Conservation (phyloP, 2,888 invertebrate genomes). For the Lasius fuliginosus region DNA sequence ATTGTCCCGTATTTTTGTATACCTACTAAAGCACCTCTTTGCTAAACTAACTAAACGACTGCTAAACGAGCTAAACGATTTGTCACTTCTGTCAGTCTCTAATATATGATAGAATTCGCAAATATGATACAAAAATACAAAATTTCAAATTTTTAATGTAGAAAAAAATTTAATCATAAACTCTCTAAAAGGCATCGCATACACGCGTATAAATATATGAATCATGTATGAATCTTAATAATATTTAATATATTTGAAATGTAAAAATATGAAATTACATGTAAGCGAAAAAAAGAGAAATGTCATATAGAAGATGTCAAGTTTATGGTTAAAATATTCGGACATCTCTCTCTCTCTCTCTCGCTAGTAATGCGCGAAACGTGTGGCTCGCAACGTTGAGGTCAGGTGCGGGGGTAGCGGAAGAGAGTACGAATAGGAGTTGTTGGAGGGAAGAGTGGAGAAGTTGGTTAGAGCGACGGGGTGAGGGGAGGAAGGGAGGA, state of each 20-base stretch:
- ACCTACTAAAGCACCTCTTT: neutral
- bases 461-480: neutral
- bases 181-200: neutral
- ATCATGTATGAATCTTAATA: neutral
- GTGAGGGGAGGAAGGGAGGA: slow-evolving; percentile 4
- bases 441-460: slow-evolving; percentile 50
- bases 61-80: neutral
- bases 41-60: neutral
- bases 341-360: neutral
- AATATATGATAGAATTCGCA: neutral
- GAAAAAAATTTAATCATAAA: neutral
- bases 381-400: slow-evolving; percentile 9
- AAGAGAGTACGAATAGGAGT: slow-evolving; percentile 46
- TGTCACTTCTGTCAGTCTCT: neutral
- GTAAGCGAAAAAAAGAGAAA: neutral
- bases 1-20: neutral
- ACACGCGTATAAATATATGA: neutral
- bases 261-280: neutral
- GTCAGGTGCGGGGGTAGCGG: slow-evolving; percentile 14
- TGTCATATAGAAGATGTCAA: neutral
- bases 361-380: slow-evolving; percentile 3
- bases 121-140: neutral
- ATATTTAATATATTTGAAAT: neutral
- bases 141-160: neutral
- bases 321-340: slow-evolving; percentile 24